These are phyloP conservation scores for Labeo calbasu DNA, from an alignment of 2,797 vertebrate species.

Conservation along the genomic window DNA sequence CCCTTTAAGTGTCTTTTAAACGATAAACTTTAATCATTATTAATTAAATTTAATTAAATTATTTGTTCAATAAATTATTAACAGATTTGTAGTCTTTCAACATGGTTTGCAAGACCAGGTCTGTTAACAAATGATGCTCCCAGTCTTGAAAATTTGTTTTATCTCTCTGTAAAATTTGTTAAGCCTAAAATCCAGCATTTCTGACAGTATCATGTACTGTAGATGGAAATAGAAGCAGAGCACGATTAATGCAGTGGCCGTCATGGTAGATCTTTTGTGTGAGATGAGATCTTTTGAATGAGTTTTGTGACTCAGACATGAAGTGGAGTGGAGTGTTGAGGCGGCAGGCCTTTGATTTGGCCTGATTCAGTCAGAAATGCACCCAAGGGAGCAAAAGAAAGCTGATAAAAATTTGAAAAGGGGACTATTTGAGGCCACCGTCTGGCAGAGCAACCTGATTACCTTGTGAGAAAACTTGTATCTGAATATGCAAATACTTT, in stretches of 20 bases:
- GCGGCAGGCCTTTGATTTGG: constrained; percentile 61
- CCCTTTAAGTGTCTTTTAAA: background rate
- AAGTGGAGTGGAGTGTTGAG: constrained; percentile 42
- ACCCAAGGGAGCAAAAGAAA: constrained; percentile 56
- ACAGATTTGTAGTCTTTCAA: background rate
- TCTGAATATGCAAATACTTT: background rate
- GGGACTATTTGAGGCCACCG: constrained; percentile 42
- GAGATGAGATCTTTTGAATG: constrained; percentile 48
- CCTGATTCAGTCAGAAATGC: constrained; percentile 67
- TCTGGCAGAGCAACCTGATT: background rate
- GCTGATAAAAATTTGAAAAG: constrained; percentile 57
- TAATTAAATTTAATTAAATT: background rate
- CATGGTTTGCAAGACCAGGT: background rate
- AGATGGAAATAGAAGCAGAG: constrained; percentile 49
- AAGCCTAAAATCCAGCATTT: constrained; percentile 33
- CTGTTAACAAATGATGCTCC: background rate
- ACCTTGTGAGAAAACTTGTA: constrained; percentile 1
- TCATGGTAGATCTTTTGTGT: constrained; percentile 46
- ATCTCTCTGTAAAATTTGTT: constrained; percentile 20
- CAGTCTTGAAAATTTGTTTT: constrained; percentile 15
- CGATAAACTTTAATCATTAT: background rate
- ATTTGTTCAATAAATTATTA: background rate
- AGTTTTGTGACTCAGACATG: constrained; percentile 50
- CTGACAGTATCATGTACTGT: constrained; percentile 26
- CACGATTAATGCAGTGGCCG: constrained; percentile 49